Conservation (phyloP, 2,113 vertebrate species). For the Daboia siamensis region DNA sequence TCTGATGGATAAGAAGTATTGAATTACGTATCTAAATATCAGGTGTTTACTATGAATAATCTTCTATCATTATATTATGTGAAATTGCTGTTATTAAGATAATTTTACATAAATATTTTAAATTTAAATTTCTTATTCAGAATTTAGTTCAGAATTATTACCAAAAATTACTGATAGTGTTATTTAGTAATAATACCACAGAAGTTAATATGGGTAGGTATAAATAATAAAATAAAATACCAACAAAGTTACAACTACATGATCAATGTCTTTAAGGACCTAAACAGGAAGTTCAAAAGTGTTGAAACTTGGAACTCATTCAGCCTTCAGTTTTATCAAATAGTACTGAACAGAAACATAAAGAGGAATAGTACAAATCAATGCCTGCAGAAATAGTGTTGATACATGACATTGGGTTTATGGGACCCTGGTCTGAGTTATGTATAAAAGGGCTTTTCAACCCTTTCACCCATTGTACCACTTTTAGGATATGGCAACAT, state of each 20-base stretch:
- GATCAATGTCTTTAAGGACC: not conserved
- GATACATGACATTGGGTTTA: not conserved
- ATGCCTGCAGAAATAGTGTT: not conserved
- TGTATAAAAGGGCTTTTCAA: no score
- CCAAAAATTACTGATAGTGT: not conserved
- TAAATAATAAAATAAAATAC: not conserved
- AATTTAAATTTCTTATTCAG: not conserved
- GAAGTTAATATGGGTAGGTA: not conserved
- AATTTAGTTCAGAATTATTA: not conserved
- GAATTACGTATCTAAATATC: not conserved
- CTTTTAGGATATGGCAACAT: no score
- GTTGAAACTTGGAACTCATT: not conserved
- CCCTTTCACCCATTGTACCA: no score
- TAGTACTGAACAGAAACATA: not conserved
- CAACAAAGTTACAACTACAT: not conserved
- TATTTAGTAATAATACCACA: not conserved
- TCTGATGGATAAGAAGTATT: not conserved
- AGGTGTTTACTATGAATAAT: not conserved
- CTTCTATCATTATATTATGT: not conserved
- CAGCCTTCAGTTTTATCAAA: not conserved
- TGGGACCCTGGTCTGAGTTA: not conserved
- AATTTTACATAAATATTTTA: not conserved
- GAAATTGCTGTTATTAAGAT: not conserved
- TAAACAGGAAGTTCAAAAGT: not conserved
- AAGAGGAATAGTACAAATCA: not conserved